Conservation (phyloP, 1,140 invertebrate genomes). For the Hetaerina americana region DNA sequence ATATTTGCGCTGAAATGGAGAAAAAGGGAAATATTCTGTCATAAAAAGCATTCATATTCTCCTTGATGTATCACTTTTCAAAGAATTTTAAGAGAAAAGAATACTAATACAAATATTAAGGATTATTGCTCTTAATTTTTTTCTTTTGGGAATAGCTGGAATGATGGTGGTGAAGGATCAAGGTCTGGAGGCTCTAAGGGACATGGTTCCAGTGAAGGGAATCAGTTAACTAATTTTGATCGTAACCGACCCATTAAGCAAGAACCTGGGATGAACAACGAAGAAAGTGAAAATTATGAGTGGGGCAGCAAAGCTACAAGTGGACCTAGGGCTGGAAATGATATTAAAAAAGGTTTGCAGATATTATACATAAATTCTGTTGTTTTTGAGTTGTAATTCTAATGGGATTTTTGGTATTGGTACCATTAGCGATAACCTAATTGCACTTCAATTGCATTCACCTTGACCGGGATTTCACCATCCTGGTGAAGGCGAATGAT, state of each 20-base stretch:
- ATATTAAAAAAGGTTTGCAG: neutral
- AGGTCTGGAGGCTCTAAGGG: neutral
- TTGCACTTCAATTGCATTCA: no score
- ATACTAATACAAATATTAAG: no score
- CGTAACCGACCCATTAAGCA: neutral
- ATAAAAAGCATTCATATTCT: no score
- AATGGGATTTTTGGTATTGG: neutral
- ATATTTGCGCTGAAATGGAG: no score
- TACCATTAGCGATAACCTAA: no score
- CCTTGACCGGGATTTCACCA: no score
- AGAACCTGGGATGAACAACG: neutral
- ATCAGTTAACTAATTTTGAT: neutral
- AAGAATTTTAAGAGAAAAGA: no score
- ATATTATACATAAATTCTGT: no score
- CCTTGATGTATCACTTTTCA: no score
- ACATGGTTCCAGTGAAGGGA: neutral
- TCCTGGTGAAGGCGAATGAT: no score
- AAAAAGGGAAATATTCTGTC: no score
- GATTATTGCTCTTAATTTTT: no score
- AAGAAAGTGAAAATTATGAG: neutral
- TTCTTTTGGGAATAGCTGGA: neutral
- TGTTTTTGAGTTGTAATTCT: neutral
- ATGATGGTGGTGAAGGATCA: neutral
- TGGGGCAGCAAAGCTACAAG: neutral
- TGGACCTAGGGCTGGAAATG: neutral